Evolutionary conservation across 2,113 vertebrate genomes (phyloP), one percentile per base, ranked within the genome.

Genomic region (Phainopepla nitens): DNA sequence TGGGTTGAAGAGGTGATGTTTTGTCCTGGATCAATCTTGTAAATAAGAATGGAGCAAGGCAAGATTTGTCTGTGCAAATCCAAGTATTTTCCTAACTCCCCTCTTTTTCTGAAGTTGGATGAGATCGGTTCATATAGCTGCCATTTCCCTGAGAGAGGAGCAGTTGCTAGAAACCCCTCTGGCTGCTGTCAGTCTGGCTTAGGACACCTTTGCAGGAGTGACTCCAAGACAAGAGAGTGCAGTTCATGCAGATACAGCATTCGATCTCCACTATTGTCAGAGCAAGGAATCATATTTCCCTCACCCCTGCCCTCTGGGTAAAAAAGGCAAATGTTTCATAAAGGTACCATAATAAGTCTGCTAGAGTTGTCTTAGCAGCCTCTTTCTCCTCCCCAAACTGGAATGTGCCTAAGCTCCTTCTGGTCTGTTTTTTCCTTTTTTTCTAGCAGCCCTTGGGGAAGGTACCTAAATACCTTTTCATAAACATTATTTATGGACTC

Each of bases 371-470:
- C 82, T 96, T 94, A 47, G 56, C 90, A 92, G 71, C 42, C 71
- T 83, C 64, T 75, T 92, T 96, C 94, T 93, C 96, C 95, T 90
- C 92, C 94, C 90, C 72, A 89, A 90, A 68, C 28, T 94, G 96
- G 94, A 97, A 97, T 96, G 95, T 87, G 79, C 79, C 85, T 96
- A 92, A 95, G 79, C 93, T 94, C 33, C 71, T 90, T 92, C 68
- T 94, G 82, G 75, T 92, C 64, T 95, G 56, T 58, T 94, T 83
- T 27, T 83, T 90, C 89, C 44, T 91, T 86, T 89, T 85, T 86
- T 91, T 76, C 64, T 95, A 82, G 39, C 92, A 96, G 93, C 92
- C 88, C 85, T 42, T 81, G 64, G 88, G 85, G 72, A 92, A 96
- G 93, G 90, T 68, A 93, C 60, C 71, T 86, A 86, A 86, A 94